Percentiles rank a stretch among this genome's conserved stretches.
Conservation (phyloP, 2,113 vertebrate genomes). For the Helogale parvula region DNA sequence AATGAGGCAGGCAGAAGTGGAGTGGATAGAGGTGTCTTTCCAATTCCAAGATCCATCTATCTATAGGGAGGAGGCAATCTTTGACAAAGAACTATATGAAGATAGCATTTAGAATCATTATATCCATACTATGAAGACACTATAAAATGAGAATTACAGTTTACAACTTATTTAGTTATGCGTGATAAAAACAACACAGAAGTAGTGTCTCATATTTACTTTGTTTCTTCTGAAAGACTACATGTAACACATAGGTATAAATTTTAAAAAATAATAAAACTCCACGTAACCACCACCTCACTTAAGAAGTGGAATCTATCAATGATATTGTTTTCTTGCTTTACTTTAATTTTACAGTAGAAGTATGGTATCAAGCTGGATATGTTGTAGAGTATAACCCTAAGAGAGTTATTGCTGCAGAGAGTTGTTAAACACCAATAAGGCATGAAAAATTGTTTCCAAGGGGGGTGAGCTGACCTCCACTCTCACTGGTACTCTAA, state of each 20-base stretch:
- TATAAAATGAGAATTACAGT: not conserved
- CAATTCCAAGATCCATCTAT: not conserved
- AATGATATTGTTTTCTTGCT: not conserved
- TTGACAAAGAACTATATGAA: not conserved
- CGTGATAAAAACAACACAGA: not conserved
- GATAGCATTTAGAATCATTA: not conserved
- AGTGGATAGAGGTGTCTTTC: not conserved
- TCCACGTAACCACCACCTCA: not conserved
- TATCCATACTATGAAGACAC: not conserved
- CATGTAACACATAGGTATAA: not conserved
- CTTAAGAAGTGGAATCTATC: slow-evolving; percentile 22
- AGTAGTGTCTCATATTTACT: not conserved
- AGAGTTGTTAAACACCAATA: not conserved
- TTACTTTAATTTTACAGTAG: not conserved
- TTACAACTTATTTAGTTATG: not conserved
- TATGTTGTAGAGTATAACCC: not conserved
- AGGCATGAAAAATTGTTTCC: not conserved
- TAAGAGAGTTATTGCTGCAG: not conserved
- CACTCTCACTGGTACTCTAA: too few relatives aligned
- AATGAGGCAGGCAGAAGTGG: not conserved
- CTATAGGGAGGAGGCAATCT: not conserved
- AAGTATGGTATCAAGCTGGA: not conserved
- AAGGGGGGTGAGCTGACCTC: not conserved
- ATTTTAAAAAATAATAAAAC: not conserved
- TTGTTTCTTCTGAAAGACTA: not conserved